Conservation (phyloP, 2,113 vertebrate species). For the Melanocharis versteri region DNA sequence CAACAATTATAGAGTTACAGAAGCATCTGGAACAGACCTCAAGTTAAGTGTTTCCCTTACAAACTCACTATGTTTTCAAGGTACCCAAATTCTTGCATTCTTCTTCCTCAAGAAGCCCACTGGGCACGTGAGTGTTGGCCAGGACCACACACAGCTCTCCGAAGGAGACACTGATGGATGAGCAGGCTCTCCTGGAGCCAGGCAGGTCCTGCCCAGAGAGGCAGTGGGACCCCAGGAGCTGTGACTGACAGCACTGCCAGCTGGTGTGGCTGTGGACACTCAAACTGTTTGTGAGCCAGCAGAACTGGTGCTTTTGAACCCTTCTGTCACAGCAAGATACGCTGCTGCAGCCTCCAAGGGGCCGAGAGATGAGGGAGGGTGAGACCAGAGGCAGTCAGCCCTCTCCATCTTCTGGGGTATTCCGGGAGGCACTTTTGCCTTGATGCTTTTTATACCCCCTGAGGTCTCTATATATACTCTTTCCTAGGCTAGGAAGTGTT, state of each 20-base stretch:
- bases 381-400: background rate
- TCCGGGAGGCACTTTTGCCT: background rate
- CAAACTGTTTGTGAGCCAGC: rapidly evolving
- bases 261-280: background rate
- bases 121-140: rapidly evolving
- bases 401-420: background rate
- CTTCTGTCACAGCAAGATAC: rapidly evolving
- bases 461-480: background rate
- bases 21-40: constrained; percentile 28
- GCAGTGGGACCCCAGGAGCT: background rate
- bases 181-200: background rate
- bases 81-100: background rate
- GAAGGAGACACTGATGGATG: background rate
- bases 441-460: background rate
- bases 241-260: background rate
- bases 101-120: background rate
- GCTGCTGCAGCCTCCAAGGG: background rate
- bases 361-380: background rate
- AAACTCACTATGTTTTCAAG: background rate
- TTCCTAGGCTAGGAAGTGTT: background rate
- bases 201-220: background rate
- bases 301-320: background rate
- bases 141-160: background rate
- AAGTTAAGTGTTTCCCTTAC: background rate
- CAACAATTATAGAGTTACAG: background rate